phyloP scores from a whole-genome alignment of 2,797 vertebrate species.

The Amblyopsis hoosieri region DNA sequence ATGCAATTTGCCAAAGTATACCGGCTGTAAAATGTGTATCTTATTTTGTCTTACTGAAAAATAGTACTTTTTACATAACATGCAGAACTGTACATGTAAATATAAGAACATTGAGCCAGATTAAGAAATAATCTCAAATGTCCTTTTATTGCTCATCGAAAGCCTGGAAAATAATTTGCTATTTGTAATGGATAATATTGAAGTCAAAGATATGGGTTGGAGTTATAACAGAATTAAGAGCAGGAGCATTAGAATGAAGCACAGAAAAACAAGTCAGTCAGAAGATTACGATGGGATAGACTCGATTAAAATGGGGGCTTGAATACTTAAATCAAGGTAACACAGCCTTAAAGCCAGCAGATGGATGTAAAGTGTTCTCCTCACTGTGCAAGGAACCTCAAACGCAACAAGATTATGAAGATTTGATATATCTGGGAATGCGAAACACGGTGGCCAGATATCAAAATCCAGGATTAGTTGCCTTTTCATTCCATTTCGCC shows the following conservation, averaged over 20 bases:
- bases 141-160: conserved; percentile 59
- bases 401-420: conserved; percentile 67
- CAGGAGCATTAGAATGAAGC: conserved; percentile 34
- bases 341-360: conserved; percentile 24
- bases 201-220: conserved; percentile 59
- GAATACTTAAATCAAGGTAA: conserved; percentile 31
- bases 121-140: conserved; percentile 57
- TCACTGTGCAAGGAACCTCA: conserved; percentile 43
- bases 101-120: conserved; percentile 44
- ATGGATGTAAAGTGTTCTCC: conserved; percentile 19
- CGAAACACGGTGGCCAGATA: conserved; percentile 57
- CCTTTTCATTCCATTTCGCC: conserved; percentile 57
- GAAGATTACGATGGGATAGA: conserved; percentile 30
- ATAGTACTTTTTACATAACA: conserved; percentile 25
- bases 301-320: conserved; percentile 23
- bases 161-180: conserved; percentile 61
- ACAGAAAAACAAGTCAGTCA: conserved; percentile 17
- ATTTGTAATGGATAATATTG: conserved; percentile 68
- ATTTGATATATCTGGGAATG: conserved; percentile 68
- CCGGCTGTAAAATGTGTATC: conserved; percentile 6
- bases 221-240: conserved; percentile 40
- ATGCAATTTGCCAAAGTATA: not conserved
- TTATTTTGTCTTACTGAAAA: conserved; percentile 30
- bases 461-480: conserved; percentile 71
- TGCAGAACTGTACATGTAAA: conserved; percentile 11